These are phyloP conservation scores for Adelognathus sp. DNA, from an alignment of 2,888 invertebrate genomes.

Conservation along the genomic window DNA sequence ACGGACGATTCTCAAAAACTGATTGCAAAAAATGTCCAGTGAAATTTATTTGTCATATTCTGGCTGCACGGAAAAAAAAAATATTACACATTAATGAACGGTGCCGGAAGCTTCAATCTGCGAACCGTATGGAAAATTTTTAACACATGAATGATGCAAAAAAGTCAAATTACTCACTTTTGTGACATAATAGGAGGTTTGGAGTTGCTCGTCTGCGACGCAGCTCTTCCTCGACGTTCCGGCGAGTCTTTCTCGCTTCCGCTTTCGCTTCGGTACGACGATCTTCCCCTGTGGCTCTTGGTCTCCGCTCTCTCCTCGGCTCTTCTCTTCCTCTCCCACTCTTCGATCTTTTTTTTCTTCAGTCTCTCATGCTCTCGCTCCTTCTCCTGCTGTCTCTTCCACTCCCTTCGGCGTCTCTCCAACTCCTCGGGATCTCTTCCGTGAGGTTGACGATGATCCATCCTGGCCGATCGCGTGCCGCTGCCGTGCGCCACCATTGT, in stretches of 20 bases:
- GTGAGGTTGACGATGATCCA: slow-evolving; percentile 26
- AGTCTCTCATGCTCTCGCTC: slow-evolving; percentile 65
- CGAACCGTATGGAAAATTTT: too few species aligned
- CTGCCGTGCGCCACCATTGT: not conserved
- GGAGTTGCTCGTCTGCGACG: not conserved
- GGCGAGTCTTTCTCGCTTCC: slow-evolving; percentile 32
- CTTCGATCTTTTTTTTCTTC: slow-evolving; percentile 66
- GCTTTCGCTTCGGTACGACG: slow-evolving; percentile 41
- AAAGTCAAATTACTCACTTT: slow-evolving; percentile 51
- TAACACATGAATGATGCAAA: too few species aligned
- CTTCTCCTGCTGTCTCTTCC: slow-evolving; percentile 65
- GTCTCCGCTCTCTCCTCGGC: slow-evolving; percentile 40
- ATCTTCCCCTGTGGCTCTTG: slow-evolving; percentile 50
- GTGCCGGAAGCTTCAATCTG: too few species aligned
- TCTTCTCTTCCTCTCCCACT: slow-evolving; percentile 63
- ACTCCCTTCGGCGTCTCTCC: slow-evolving; percentile 64
- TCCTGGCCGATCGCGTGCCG: slow-evolving; percentile 17
- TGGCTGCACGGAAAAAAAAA: too few species aligned
- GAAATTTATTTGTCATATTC: too few species aligned
- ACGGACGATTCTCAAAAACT: too few species aligned
- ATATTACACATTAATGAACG: too few species aligned
- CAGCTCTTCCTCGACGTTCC: not conserved
- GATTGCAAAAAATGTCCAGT: too few species aligned
- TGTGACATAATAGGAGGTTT: slow-evolving; percentile 60
- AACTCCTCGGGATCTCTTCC: slow-evolving; percentile 62